Percentiles rank a stretch among this genome's conserved stretches.
Evolutionary conservation across 2,888 invertebrate species (phyloP).

Genomic region (Chelonus formosanus): DNA sequence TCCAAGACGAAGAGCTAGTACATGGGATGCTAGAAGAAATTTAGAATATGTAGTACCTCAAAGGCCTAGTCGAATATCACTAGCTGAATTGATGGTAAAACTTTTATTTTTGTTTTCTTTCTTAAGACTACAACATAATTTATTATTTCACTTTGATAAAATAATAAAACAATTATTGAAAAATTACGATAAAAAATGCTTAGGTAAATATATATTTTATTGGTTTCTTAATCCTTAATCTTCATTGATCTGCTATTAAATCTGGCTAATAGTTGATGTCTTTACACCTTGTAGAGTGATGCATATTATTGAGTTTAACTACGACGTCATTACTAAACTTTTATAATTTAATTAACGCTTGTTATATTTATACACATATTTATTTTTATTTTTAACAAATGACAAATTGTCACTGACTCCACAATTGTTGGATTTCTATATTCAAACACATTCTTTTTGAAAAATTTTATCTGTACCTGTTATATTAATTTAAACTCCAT

Average conservation of each 20-base stretch:
- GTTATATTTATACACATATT: not conserved
- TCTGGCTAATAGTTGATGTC: not conserved
- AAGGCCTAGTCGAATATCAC: slow-evolving; percentile 52
- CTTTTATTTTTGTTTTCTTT: too few relatives aligned
- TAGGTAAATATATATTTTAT: slow-evolving; percentile 1
- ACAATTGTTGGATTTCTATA: too few relatives aligned
- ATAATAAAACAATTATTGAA: too few relatives aligned
- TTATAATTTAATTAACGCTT: not conserved
- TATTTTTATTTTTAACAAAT: slow-evolving; percentile 1
- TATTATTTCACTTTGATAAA: too few relatives aligned
- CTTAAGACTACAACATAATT: too few relatives aligned
- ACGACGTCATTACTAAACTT: not conserved
- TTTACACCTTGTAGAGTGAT: not conserved
- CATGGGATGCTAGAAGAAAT: slow-evolving; percentile 53
- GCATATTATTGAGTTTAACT: not conserved
- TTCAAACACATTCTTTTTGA: too few relatives aligned
- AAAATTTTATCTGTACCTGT: too few relatives aligned
- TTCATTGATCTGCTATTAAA: slow-evolving; percentile 7
- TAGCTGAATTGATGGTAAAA: slow-evolving; percentile 51
- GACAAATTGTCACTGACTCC: too few relatives aligned
- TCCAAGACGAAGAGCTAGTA: slow-evolving; percentile 54
- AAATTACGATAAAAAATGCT: too few relatives aligned
- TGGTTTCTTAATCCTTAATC: slow-evolving; percentile 32
- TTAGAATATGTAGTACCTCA: slow-evolving; percentile 43
- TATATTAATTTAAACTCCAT: too few relatives aligned